Percentiles rank a stretch among this genome's conserved stretches.
phyloP scores from a whole-genome alignment of 2,797 vertebrate genomes.

The Euthynnus affinis region DNA sequence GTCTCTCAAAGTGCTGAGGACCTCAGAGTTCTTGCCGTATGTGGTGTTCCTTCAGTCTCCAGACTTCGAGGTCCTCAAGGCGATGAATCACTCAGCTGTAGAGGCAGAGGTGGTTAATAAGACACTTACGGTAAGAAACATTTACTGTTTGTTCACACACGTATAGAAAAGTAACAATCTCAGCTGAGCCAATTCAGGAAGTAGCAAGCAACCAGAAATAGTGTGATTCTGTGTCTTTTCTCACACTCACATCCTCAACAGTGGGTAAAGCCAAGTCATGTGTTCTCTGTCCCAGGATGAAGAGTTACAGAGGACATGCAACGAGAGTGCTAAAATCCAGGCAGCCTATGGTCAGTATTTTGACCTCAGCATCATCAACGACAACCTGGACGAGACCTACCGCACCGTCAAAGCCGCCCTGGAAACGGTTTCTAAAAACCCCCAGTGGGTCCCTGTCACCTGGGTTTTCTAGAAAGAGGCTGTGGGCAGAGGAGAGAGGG shows the following conservation, averaged over 20 bases:
- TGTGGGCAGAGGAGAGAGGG: not conserved
- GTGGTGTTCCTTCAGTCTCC: slow-evolving; percentile 97
- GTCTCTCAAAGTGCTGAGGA: slow-evolving; percentile 96
- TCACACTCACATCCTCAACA: too few species aligned
- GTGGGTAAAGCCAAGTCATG: too few species aligned
- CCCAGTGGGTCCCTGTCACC: slow-evolving; percentile 96
- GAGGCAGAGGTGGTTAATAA: slow-evolving; percentile 91
- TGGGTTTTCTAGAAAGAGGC: slow-evolving; percentile 91
- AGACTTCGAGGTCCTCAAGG: slow-evolving; percentile 91
- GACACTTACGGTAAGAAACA: slow-evolving; percentile 89
- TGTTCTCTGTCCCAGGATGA: slow-evolving; percentile 85
- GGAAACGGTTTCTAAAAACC: slow-evolving; percentile 89
- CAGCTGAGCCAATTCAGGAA: not conserved
- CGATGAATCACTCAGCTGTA: slow-evolving; percentile 92
- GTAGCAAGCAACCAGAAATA: not conserved
- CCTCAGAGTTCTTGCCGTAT: slow-evolving; percentile 94
- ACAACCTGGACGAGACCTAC: slow-evolving; percentile 93
- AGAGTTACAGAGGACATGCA: slow-evolving; percentile 90
- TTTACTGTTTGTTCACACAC: not conserved
- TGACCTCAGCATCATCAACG: slow-evolving; percentile 92
- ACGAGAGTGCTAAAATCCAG: slow-evolving; percentile 92
- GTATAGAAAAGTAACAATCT: not conserved
- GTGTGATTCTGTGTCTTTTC: not conserved
- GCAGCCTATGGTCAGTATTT: slow-evolving; percentile 93
- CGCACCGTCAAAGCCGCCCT: slow-evolving; percentile 88